phyloP scores from a whole-genome alignment of 1,140 invertebrate species.

The Oreohelix idahoensis region DNA sequence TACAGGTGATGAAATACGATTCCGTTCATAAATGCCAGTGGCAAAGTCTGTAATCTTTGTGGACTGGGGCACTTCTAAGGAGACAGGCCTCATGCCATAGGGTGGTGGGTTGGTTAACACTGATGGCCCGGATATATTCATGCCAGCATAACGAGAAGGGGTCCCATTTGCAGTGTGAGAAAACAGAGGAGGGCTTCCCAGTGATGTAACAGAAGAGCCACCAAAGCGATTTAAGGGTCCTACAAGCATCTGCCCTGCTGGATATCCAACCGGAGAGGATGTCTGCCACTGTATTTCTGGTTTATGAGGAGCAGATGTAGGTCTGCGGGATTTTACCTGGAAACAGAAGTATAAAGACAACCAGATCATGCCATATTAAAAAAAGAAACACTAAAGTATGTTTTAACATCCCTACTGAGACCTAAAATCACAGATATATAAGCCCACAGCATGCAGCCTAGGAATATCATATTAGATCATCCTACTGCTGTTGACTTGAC shows the following conservation, averaged over 20 bases:
- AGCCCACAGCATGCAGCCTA: too few species aligned
- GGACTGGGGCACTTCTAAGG: conserved; percentile 34
- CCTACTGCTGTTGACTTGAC: too few species aligned
- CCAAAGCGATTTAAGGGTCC: background rate
- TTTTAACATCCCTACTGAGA: too few species aligned
- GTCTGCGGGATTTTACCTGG: conserved; percentile 29
- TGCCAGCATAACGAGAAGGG: background rate
- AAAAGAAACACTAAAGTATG: too few species aligned
- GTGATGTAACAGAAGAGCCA: background rate
- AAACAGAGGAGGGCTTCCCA: background rate
- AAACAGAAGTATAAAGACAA: too few species aligned
- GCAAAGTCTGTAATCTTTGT: conserved; percentile 25
- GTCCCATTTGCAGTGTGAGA: background rate
- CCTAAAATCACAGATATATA: too few species aligned
- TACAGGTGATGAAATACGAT: conserved; percentile 22
- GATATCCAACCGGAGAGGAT: conserved; percentile 10
- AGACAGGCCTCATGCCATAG: conserved; percentile 27
- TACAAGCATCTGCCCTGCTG: background rate
- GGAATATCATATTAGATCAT: too few species aligned
- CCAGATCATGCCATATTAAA: too few species aligned
- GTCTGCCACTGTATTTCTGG: conserved; percentile 30
- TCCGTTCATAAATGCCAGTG: background rate
- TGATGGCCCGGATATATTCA: background rate
- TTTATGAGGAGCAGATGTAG: conserved; percentile 28
- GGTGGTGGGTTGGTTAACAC: background rate